Base-by-base conservation (phyloP, 2,888 invertebrate species). In the Lycophotia porphyrea region DNA sequence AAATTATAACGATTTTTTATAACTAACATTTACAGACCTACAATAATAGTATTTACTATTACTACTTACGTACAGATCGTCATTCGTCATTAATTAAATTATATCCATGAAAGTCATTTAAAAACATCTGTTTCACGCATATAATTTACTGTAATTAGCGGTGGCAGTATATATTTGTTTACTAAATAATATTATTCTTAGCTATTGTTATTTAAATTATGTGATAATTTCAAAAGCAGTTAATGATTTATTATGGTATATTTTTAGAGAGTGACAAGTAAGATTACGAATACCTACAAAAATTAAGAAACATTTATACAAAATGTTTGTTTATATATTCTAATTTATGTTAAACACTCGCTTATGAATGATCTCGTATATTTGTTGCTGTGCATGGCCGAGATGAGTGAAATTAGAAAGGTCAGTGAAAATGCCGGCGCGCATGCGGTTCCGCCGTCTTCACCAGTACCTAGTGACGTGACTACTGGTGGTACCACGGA, bases 391-490 rank as follows among this genome's bases (percentile, higher is more conserved):
- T 68, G 74, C 64, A 49, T 61, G 84, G 78, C 82, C 67, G 84
- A 89, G 89, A 89, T 88, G 82, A 90, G 91, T 89, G 91, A 93
- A 93, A 92, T 91, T 92, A 91, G 93, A 93, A 93, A 93, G 93
- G 93, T 92, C 90, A 91, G 91, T 88, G 90, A 93, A 91, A 92
- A 90, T 90, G 86, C 78, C 74, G 81, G n/a, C 63, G 73, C 84
- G 80, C 81, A 78, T 74, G 76, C 67, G 79, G 78, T 87, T 84
- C 82, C 82, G 61, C 68, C 71, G 69, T 63, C 74, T 78, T 68
- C 66, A 66, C 71, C 65, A 70, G 67, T 75, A 67, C 55, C 47
- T 58, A 67, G 64, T 79, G 75, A 79, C 83, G 77, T 76, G 73
- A 74, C 47, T 70, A 71, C 71, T 34, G 34, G 18, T 71, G 42